phyloP scores from a whole-genome alignment of 2,797 vertebrate species.

The Perodicticus potto region DNA sequence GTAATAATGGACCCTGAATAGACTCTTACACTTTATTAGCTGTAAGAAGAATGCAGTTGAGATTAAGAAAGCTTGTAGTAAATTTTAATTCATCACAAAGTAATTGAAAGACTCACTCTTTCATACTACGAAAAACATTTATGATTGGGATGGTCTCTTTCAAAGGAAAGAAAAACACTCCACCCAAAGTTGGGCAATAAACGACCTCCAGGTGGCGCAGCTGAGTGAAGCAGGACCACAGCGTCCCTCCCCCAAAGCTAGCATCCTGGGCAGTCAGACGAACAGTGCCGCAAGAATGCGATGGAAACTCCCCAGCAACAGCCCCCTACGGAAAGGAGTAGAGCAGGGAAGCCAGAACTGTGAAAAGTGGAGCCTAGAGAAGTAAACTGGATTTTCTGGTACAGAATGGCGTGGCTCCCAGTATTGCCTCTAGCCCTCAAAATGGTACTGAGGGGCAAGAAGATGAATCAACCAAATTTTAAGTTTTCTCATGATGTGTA shows the following conservation, averaged over 20 bases:
- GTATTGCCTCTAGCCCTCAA: neutral
- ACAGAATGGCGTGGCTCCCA: neutral
- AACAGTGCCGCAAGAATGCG: neutral
- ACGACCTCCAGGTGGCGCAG: neutral
- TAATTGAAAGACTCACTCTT: constrained; percentile 33
- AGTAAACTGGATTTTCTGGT: neutral
- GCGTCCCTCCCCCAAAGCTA: neutral
- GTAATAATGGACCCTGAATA: constrained; percentile 8
- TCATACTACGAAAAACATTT: constrained; percentile 36
- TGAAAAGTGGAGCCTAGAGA: neutral
- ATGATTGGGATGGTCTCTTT: neutral
- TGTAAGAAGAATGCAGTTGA: constrained; percentile 40
- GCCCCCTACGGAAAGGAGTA: neutral
- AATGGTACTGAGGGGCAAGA: neutral
- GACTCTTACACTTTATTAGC: constrained; percentile 10
- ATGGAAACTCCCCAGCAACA: neutral
- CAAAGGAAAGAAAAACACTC: constrained; percentile 28
- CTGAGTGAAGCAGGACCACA: neutral
- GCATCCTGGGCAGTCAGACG: neutral
- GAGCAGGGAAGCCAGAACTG: neutral
- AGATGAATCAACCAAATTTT: neutral
- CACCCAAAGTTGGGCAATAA: neutral
- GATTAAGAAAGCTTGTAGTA: constrained; percentile 46
- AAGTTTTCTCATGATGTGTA: constrained; percentile 10
- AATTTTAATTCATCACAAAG: constrained; percentile 48